Base-by-base conservation (phyloP, 2,888 invertebrate species). In the Alcis repandata region DNA sequence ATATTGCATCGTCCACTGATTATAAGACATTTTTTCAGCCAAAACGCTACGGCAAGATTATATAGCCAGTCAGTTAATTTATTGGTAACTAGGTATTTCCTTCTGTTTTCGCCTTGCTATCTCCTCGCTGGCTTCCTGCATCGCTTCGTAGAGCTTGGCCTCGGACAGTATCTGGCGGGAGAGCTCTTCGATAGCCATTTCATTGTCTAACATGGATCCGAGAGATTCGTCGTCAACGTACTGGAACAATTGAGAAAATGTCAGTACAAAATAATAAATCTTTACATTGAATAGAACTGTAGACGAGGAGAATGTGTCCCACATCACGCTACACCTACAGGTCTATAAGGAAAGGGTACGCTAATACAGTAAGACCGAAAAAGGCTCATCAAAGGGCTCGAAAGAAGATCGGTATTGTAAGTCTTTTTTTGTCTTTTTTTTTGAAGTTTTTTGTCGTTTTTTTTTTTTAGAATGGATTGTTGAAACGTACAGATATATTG, bases 111-210 rank as follows among this genome's bases (percentile, higher is more conserved):
- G 93, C 67, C 95, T 90, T 33, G 95, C 94, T 63, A 96, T 92
- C 82, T 96, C 96, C 11, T 95, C 94, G 81, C 96, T 95, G 0
- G 96, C 96, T 77, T 96, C 96, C 78, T 97, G 97, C 17, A 97
- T 96, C 2, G 97, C 96, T 79, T 97, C 97, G 95, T 96, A 97
- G 19, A 96, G 91, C 73, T 96, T 96, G 0, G 97, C 97, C 88
- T 97, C 96, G 0, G 96, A 96, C 83, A 97, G 94, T 17, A 97
- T 97, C 85, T 97, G 97, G 70, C 97, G 94, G 72, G 96, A 96
- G 0, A 97, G 93, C 75, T 97, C 96, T 77, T 96, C 95, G 8
- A 96, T 95, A 0, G 96, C 95, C 77, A 96, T 95, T 15, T 96
- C 95, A 52, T 95, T 95, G 77, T 96, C 96, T 70, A 96, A 86